Evolutionary conservation across 1,140 invertebrate genomes (phyloP).

Genomic region (Drosophila equinoxialis): DNA sequence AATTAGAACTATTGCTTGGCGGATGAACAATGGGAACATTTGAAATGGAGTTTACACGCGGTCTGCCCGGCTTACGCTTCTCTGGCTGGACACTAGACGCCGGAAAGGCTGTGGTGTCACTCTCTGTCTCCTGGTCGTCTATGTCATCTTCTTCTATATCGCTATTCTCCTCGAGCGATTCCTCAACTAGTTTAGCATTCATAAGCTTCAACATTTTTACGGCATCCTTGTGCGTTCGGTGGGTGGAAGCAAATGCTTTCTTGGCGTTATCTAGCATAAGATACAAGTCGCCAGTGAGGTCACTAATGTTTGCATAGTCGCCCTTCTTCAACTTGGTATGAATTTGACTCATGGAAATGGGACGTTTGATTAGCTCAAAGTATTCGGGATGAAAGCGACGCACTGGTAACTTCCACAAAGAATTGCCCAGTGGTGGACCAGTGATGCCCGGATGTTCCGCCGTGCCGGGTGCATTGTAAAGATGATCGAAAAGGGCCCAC

Average conservation of each 20-base stretch:
- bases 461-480: conserved; percentile 82
- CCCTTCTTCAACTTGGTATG: conserved; percentile 94
- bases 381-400: conserved; percentile 97
- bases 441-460: conserved; percentile 78
- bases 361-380: conserved; percentile 98
- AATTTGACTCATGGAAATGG: conserved; percentile 97
- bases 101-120: conserved; percentile 40
- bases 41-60: conserved; percentile 84
- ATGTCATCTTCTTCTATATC: conserved; percentile 71
- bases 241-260: conserved; percentile 94
- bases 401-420: conserved; percentile 96
- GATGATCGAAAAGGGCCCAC: conserved; percentile 84
- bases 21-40: conserved; percentile 83
- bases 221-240: conserved; percentile 91
- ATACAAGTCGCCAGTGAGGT: conserved; percentile 97
- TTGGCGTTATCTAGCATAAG: conserved; percentile 99
- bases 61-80: conserved; percentile 79
- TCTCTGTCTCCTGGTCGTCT: conserved; percentile 42
- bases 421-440: conserved; percentile 91
- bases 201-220: conserved; percentile 84
- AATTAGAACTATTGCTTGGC: conserved; percentile 53
- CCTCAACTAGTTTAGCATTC: conserved; percentile 80
- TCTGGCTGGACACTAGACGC: conserved; percentile 51
- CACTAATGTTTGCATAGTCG: conserved; percentile 92
- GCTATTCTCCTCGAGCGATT: conserved; percentile 72